Percentiles rank a stretch among this genome's conserved stretches.
Evolutionary conservation across 2,888 invertebrate species (phyloP).

Genomic region (Nemotelus nigrinus): DNA sequence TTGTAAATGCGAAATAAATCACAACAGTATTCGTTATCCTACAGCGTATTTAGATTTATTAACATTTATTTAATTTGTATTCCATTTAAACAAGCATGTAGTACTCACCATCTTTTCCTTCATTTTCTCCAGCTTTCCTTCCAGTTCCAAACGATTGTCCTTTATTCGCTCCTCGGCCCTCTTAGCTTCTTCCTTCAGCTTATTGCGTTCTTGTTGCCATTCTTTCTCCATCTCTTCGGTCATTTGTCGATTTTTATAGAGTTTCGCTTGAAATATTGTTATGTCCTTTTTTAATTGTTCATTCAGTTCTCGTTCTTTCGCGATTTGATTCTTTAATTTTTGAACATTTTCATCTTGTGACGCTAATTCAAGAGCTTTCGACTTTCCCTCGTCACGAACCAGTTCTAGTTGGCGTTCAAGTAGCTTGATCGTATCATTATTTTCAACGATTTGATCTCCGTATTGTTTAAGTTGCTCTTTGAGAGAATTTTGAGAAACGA

Average conservation of each 20-base stretch:
- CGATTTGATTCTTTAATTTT: slow-evolving; percentile 32
- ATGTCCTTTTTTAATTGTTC: slow-evolving; percentile 57
- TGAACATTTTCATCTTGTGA: neutral
- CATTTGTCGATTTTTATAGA: slow-evolving; percentile 55
- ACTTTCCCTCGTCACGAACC: neutral
- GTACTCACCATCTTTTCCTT: slow-evolving; percentile 82
- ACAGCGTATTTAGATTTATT: too few species aligned
- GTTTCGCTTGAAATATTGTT: slow-evolving; percentile 61
- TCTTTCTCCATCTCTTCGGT: slow-evolving; percentile 53
- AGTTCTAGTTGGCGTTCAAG: slow-evolving; percentile 4
- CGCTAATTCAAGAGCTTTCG: slow-evolving; percentile 10
- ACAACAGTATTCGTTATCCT: too few species aligned
- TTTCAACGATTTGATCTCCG: slow-evolving; percentile 1
- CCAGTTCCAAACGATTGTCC: slow-evolving; percentile 70
- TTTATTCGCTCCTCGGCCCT: slow-evolving; percentile 59
- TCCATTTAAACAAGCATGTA: too few species aligned
- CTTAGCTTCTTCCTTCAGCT: slow-evolving; percentile 53
- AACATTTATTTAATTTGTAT: too few species aligned
- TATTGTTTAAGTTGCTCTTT: slow-evolving; percentile 50
- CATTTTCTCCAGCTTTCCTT: slow-evolving; percentile 79
- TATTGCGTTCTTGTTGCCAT: slow-evolving; percentile 57
- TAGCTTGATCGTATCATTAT: neutral
- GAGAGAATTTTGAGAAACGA: slow-evolving; percentile 49
- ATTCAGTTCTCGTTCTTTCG: slow-evolving; percentile 46
- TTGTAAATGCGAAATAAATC: too few species aligned